phyloP scores from a whole-genome alignment of 2,888 invertebrate species.

The Drosophila paracracens region DNA sequence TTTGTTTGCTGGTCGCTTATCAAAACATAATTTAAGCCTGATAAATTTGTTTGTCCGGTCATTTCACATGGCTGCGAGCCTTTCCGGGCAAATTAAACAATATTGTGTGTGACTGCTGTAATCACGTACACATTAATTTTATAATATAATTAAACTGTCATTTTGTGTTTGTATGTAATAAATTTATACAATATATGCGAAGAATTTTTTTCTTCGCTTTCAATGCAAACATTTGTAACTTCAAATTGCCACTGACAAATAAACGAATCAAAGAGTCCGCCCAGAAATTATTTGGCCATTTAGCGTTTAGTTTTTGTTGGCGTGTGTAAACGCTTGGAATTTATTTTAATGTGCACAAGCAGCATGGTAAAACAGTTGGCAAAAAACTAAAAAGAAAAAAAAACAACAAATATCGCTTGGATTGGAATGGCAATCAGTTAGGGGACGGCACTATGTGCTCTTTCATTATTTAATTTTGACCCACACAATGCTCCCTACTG shows the following conservation, averaged over 20 bases:
- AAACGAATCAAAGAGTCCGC: constrained; percentile 12
- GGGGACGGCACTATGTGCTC: constrained; percentile 26
- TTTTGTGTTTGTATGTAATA: neutral
- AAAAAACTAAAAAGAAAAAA: neutral
- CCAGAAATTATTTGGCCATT: constrained; percentile 21
- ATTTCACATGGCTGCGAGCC: constrained; percentile 38
- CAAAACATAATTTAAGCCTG: constrained; percentile 61
- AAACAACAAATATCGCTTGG: neutral
- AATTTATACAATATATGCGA: constrained; percentile 20
- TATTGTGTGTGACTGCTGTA: constrained; percentile 55
- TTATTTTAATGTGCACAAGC: constrained; percentile 21
- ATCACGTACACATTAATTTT: constrained; percentile 22
- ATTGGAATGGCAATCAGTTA: constrained; percentile 50
- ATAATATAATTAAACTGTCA: constrained; percentile 3
- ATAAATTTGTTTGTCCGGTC: constrained; percentile 53
- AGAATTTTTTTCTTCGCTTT: constrained; percentile 43
- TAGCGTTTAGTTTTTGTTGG: constrained; percentile 14
- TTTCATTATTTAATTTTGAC: constrained; percentile 62
- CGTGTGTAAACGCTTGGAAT: constrained; percentile 13
- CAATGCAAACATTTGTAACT: constrained; percentile 15
- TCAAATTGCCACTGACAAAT: constrained; percentile 21
- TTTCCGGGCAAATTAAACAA: constrained; percentile 49
- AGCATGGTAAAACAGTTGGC: constrained; percentile 21
- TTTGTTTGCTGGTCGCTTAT: constrained; percentile 50
- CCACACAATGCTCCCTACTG: constrained; percentile 44